A percentile compares a stretch with the other conserved stretches of the same genome.
Evolutionary conservation across 1,140 invertebrate genomes (phyloP).

Genomic region (Cryptotermes secundus): DNA sequence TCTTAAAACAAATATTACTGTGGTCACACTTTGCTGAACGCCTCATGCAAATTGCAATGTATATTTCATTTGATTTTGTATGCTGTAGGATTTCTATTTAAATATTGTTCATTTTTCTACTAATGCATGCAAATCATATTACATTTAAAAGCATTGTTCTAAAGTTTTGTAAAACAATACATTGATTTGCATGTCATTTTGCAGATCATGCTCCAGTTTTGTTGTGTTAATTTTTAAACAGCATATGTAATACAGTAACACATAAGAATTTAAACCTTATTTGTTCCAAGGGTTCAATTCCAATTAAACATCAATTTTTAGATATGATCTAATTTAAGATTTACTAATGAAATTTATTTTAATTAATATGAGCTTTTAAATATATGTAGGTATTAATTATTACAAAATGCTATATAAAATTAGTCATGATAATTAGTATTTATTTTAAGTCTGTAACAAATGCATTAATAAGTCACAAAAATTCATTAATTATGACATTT

Average conservation of each 20-base stretch:
- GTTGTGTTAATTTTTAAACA: slow-evolving; percentile 18
- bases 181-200: slow-evolving; percentile 17
- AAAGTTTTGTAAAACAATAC: slow-evolving; percentile 25
- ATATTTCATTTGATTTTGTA: slow-evolving; percentile 32
- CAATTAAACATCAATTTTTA: neutral
- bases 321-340: neutral
- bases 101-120: slow-evolving; percentile 31
- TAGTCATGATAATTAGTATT: neutral
- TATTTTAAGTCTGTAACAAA: neutral
- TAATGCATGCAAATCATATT: slow-evolving; percentile 33
- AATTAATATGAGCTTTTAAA: neutral
- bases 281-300: slow-evolving; percentile 5
- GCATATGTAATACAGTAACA: slow-evolving; percentile 2
- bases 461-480: neutral
- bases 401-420: neutral
- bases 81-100: slow-evolving; percentile 33
- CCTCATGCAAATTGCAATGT: slow-evolving; percentile 28
- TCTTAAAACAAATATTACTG: neutral
- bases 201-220: slow-evolving; percentile 18
- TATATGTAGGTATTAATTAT: neutral
- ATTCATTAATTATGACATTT: neutral
- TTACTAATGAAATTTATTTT: neutral
- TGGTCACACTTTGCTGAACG: neutral
- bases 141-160: slow-evolving; percentile 32
- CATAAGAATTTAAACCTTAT: slow-evolving; percentile 7